Percentiles rank a stretch among this genome's conserved stretches.
phyloP scores from a whole-genome alignment of 2,797 vertebrate genomes.

The Pipistrellus pygmaeus region DNA sequence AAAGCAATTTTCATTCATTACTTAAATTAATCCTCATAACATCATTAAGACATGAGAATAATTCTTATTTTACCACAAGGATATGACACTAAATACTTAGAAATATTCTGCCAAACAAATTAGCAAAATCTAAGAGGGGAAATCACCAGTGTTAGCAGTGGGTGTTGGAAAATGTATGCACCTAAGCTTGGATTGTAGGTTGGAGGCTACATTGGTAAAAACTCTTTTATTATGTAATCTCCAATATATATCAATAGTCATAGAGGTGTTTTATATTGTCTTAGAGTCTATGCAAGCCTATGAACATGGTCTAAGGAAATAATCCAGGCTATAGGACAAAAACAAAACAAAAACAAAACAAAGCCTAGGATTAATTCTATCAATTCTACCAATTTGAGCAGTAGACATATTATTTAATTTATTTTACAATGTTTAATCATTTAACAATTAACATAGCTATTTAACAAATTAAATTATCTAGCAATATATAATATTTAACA shows the following conservation, averaged over 20 bases:
- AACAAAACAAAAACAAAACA: background rate
- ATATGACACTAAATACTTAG: conserved; percentile 35
- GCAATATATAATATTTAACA: background rate
- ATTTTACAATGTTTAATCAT: background rate
- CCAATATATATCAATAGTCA: background rate
- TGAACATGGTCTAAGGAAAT: background rate
- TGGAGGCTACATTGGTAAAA: background rate
- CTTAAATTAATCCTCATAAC: conserved; percentile 73
- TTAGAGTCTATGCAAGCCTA: background rate
- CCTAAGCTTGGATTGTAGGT: background rate
- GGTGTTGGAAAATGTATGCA: background rate
- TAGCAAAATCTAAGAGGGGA: background rate
- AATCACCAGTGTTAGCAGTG: background rate
- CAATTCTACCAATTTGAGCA: conserved; percentile 35
- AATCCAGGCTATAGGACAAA: background rate
- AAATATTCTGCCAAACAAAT: conserved; percentile 55
- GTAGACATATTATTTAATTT: background rate
- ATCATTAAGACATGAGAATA: conserved; percentile 58
- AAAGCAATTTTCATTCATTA: conserved; percentile 72
- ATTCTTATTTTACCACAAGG: conserved; percentile 33
- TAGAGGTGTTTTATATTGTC: background rate
- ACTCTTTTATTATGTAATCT: background rate
- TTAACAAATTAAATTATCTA: background rate
- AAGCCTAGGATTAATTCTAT: background rate
- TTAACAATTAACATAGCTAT: background rate